Conservation (phyloP, 1,140 invertebrate genomes). For the Druon quercuslanigerum region DNA sequence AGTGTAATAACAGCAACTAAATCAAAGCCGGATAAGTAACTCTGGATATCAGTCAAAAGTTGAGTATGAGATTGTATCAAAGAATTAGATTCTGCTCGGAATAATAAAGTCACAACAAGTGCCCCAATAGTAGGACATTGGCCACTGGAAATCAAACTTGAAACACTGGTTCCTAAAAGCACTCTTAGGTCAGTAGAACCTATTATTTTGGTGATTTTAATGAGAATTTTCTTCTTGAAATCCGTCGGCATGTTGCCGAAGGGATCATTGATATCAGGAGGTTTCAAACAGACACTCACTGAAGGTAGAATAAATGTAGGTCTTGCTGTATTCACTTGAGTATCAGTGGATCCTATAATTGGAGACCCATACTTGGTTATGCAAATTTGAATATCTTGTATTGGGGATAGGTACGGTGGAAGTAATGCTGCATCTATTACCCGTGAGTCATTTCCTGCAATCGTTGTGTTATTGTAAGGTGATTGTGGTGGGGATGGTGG, state of each 20-base stretch:
- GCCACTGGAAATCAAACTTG: background rate
- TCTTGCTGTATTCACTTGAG: background rate
- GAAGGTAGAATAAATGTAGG: background rate
- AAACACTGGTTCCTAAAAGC: constrained; percentile 26
- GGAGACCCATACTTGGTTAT: too few species aligned
- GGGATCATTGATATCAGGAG: constrained; percentile 19
- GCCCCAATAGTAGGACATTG: constrained; percentile 35
- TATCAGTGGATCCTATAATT: too few species aligned
- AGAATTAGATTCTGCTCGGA: background rate
- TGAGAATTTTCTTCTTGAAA: constrained; percentile 37
- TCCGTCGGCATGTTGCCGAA: background rate
- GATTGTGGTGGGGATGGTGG: too few species aligned
- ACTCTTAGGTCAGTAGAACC: constrained; percentile 42
- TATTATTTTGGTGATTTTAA: constrained; percentile 37
- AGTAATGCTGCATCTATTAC: too few species aligned
- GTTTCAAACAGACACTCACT: background rate
- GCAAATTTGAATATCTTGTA: too few species aligned
- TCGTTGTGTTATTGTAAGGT: too few species aligned
- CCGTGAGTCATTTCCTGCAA: too few species aligned
- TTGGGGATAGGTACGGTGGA: too few species aligned
- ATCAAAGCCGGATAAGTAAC: too few species aligned
- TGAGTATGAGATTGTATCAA: too few species aligned
- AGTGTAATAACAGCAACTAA: too few species aligned
- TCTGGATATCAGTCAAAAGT: too few species aligned
- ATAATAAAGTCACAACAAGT: constrained; percentile 22